Percentiles rank a stretch among this genome's conserved stretches.
These are phyloP conservation scores for Ophraella communa DNA, from an alignment of 2,888 invertebrate species.

Conservation along the genomic window DNA sequence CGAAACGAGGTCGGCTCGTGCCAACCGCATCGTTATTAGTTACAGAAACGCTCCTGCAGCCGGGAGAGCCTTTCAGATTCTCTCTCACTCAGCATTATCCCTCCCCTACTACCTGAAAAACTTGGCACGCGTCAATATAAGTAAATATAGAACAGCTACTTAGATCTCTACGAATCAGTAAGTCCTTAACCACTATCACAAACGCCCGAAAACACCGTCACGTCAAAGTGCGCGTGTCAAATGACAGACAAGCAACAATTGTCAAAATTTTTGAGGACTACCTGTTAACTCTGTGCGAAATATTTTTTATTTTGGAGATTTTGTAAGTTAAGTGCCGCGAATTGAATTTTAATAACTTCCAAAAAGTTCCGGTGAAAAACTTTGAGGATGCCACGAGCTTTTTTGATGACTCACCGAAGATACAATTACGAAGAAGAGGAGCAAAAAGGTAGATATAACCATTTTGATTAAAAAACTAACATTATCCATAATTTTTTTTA, in stretches of 20 bases:
- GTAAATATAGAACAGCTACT: constrained; percentile 61
- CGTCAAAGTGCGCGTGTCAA: constrained; percentile 39
- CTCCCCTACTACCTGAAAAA: constrained; percentile 55
- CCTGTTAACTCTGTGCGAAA: constrained; percentile 33
- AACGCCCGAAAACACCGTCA: constrained; percentile 27
- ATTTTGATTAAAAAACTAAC: constrained; percentile 3
- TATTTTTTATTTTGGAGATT: constrained; percentile 3
- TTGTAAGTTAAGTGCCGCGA: constrained; percentile 21
- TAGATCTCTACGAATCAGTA: constrained; percentile 55
- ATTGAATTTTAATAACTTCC: constrained; percentile 34
- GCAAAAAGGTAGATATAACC: constrained; percentile 54
- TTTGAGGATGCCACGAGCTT: constrained; percentile 67
- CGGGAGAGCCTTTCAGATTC: constrained; percentile 17
- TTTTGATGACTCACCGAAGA: constrained; percentile 68
- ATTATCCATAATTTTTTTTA: too few species aligned
- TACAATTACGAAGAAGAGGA: constrained; percentile 61
- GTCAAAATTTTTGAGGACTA: constrained; percentile 39
- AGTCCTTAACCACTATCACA: constrained; percentile 42
- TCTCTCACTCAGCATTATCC: constrained; percentile 31
- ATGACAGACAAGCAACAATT: constrained; percentile 33
- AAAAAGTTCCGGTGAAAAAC: not conserved
- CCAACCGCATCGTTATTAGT: not conserved
- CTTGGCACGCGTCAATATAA: constrained; percentile 61
- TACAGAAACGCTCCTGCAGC: constrained; percentile 19
- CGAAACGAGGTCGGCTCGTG: constrained; percentile 10